Percentiles rank a stretch among this genome's conserved stretches.
Conservation (phyloP, 2,888 invertebrate species). For the Cephus sareptanus region DNA sequence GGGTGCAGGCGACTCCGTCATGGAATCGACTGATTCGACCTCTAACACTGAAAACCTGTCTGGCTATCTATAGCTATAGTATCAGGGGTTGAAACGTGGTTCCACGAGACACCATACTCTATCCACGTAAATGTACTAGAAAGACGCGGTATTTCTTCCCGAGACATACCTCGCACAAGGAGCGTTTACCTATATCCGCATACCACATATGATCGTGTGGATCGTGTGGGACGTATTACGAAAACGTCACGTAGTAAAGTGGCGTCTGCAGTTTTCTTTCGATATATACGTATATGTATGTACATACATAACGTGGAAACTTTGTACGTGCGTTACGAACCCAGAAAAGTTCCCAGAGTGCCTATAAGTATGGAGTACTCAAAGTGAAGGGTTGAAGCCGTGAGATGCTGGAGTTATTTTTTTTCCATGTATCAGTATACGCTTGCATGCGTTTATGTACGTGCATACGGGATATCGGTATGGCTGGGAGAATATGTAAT, state of each 20-base stretch:
- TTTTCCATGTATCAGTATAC: neutral
- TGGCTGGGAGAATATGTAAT: constrained; percentile 13
- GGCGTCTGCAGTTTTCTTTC: neutral
- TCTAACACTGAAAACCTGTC: constrained; percentile 50
- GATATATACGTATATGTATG: neutral
- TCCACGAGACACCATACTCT: constrained; percentile 38
- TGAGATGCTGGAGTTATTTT: neutral
- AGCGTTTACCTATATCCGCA: neutral
- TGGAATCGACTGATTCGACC: constrained; percentile 37
- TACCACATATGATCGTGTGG: neutral
- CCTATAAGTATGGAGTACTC: neutral
- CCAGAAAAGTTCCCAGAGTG: neutral
- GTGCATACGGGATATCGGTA: constrained; percentile 10
- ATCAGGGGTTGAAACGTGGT: constrained; percentile 1
- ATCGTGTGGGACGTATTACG: neutral
- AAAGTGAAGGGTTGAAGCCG: neutral
- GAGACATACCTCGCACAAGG: neutral
- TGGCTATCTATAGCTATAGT: neutral
- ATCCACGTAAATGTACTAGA: constrained; percentile 47
- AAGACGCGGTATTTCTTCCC: constrained; percentile 24
- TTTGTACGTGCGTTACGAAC: neutral
- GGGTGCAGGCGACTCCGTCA: neutral
- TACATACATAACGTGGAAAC: neutral
- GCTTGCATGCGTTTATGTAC: constrained; percentile 10
- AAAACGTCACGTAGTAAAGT: neutral